A percentile compares a stretch with the other conserved stretches of the same genome.
Conservation (phyloP, 2,888 invertebrate genomes). For the Lepidochrysops patricia region DNA sequence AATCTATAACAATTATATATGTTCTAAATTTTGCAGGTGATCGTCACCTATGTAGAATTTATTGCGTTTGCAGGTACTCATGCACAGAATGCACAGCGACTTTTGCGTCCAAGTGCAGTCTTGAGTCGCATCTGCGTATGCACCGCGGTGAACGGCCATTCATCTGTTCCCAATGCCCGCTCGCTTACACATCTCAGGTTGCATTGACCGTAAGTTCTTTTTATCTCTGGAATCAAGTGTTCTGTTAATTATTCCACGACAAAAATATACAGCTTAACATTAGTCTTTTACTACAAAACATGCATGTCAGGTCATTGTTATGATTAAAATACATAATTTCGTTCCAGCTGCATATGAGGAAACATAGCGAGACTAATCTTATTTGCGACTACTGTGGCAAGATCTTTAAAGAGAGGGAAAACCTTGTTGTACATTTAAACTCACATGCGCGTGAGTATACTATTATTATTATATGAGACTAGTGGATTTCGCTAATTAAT, state of each 20-base stretch:
- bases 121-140: conserved; percentile 41
- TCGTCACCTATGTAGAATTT: no score
- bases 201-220: conserved; percentile 36
- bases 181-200: conserved; percentile 43
- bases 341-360: conserved; percentile 45
- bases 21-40: no score
- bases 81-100: conserved; percentile 44
- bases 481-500: no score
- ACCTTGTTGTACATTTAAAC: conserved; percentile 46
- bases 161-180: conserved; percentile 39
- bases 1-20: no score
- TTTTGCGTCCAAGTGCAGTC: conserved; percentile 33
- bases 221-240: background rate
- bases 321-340: background rate
- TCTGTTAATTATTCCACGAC: background rate
- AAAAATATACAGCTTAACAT: no score
- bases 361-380: conserved; percentile 36
- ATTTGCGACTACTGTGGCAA: conserved; percentile 50
- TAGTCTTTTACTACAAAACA: no score
- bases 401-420: conserved; percentile 41
- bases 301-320: background rate
- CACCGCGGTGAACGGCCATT: conserved; percentile 49
- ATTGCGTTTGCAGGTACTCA: conserved; percentile 24
- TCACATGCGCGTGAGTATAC: conserved; percentile 45
- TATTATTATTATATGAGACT: background rate